Evolutionary conservation across 2,888 invertebrate genomes (phyloP).

Genomic region (Acronicta alni): DNA sequence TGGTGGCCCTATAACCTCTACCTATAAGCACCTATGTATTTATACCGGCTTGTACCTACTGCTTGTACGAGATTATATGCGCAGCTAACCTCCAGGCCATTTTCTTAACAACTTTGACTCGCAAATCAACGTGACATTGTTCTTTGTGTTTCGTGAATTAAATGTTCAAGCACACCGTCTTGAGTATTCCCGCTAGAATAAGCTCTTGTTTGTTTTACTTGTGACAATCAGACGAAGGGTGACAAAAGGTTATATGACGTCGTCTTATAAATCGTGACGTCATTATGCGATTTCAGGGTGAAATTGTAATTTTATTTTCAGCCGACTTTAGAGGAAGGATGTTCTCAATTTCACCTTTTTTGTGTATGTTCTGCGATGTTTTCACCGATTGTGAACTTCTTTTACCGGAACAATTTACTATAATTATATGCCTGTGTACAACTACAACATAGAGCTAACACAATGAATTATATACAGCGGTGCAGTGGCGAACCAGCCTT

Average conservation of each 20-base stretch:
- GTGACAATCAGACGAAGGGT: conserved; percentile 72
- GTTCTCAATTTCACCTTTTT: no score
- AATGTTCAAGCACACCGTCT: conserved; percentile 68
- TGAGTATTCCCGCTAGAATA: conserved; percentile 70
- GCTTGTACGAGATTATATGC: conserved; percentile 20
- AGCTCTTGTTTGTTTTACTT: conserved; percentile 80
- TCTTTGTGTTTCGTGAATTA: conserved; percentile 69
- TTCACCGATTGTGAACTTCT: no score
- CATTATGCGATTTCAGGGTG: conserved; percentile 35
- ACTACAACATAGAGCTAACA: no score
- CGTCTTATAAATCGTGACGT: conserved; percentile 53
- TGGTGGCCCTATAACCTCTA: no score
- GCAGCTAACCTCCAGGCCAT: conserved; percentile 39
- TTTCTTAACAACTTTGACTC: conserved; percentile 53
- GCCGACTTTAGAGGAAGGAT: not conserved
- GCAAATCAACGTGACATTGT: conserved; percentile 66
- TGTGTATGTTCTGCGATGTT: no score
- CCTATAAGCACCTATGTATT: not conserved
- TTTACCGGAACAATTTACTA: no score
- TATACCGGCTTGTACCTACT: not conserved
- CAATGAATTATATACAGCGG: no score
- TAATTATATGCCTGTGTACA: no score
- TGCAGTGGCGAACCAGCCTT: no score
- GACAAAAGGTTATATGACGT: conserved; percentile 74
- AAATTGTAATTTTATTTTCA: not conserved